Conservation (phyloP, 2,888 invertebrate species). For the Morpho achilles region DNA sequence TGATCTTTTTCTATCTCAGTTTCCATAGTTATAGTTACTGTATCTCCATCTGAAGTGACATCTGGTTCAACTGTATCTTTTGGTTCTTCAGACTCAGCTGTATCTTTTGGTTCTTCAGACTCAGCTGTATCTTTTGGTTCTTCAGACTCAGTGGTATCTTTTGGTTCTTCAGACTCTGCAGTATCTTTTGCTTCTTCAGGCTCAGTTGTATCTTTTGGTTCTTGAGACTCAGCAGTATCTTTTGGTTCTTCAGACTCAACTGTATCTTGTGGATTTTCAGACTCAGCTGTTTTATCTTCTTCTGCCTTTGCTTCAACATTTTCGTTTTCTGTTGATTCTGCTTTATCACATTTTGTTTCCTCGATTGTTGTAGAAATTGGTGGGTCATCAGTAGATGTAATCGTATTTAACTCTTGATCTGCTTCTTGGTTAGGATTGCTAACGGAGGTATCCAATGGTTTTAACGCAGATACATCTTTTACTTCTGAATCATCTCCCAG, state of each 20-base stretch:
- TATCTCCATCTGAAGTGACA: neutral
- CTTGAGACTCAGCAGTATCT: constrained; percentile 22
- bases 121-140: constrained; percentile 25
- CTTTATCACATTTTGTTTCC: constrained; percentile 37
- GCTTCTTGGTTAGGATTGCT: constrained; percentile 9
- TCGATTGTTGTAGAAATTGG: constrained; percentile 58
- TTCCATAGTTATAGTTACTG: constrained; percentile 30
- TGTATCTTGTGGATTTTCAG: constrained; percentile 19
- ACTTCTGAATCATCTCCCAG: constrained; percentile 48
- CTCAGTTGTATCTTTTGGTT: constrained; percentile 17
- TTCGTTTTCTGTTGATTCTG: constrained; percentile 29
- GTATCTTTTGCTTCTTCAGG: constrained; percentile 29
- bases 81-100: constrained; percentile 24
- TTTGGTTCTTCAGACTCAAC: constrained; percentile 25
- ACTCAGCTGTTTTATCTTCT: constrained; percentile 18
- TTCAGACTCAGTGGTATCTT: constrained; percentile 23
- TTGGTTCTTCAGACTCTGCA: constrained; percentile 14
- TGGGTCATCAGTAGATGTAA: constrained; percentile 34
- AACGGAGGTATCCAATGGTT: constrained; percentile 2
- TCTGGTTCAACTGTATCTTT: constrained; percentile 22
- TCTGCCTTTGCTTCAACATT: constrained; percentile 22
- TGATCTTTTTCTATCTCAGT: constrained; percentile 18
- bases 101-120: constrained; percentile 20
- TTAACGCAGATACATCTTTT: constrained; percentile 27
- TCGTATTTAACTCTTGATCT: constrained; percentile 13